These are phyloP conservation scores for Apeltes quadracus DNA, from an alignment of 2,113 vertebrate genomes.

Conservation along the genomic window DNA sequence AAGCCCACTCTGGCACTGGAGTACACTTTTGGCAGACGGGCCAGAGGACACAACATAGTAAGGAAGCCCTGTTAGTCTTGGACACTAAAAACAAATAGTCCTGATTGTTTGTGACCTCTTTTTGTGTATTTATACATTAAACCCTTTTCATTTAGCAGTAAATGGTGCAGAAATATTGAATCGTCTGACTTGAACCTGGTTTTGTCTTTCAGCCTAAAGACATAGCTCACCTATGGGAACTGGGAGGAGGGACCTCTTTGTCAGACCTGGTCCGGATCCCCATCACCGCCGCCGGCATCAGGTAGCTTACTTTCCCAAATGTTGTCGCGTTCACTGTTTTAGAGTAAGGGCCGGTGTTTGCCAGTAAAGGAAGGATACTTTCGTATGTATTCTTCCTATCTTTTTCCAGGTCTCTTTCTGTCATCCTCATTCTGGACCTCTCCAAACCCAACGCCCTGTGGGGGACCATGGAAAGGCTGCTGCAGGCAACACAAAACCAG, in stretches of 20 bases:
- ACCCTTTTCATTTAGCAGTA: neutral
- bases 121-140: neutral
- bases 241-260: conserved; percentile 92
- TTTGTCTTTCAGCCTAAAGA: conserved; percentile 88
- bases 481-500: conserved; percentile 83
- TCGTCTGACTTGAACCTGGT: neutral
- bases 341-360: too few relatives aligned
- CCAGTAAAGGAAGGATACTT: too few relatives aligned
- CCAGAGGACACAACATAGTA: conserved; percentile 89
- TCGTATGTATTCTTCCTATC: neutral
- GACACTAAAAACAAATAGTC: accelerated
- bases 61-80: conserved; percentile 31
- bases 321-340: neutral
- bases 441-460: conserved; percentile 91
- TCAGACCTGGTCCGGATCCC: conserved; percentile 90
- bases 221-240: conserved; percentile 94
- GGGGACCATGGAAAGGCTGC: conserved; percentile 88
- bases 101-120: neutral
- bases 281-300: conserved; percentile 83
- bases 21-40: conserved; percentile 92
- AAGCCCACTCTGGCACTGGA: conserved; percentile 95
- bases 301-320: conserved; percentile 71
- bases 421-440: conserved; percentile 91
- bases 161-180: neutral
- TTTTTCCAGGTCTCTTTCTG: conserved; percentile 83